These are phyloP conservation scores for Drosophila percnosoma DNA, from an alignment of 2,888 invertebrate genomes.

Conservation along the genomic window DNA sequence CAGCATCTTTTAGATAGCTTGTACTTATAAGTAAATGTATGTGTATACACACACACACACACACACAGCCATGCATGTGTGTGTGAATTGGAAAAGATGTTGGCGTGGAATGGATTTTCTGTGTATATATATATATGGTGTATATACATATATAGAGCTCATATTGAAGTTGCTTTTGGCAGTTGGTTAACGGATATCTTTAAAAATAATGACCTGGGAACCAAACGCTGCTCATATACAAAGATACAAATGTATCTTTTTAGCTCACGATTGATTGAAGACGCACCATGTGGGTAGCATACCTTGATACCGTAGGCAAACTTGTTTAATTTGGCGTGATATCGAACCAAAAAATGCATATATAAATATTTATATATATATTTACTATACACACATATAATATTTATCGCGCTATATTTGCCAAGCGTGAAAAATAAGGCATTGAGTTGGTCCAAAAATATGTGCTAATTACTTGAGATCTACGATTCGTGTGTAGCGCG, in stretches of 20 bases:
- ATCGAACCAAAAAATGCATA: constrained; percentile 24
- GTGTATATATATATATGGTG: constrained; percentile 16
- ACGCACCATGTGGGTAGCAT: constrained; percentile 32
- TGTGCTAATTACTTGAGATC: constrained; percentile 45
- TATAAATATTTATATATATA: constrained; percentile 6
- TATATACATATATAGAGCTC: constrained; percentile 28
- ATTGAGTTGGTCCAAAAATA: constrained; percentile 26
- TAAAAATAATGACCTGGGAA: constrained; percentile 59
- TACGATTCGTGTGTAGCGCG: neutral
- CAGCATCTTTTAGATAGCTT: constrained; percentile 70
- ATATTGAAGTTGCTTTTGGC: constrained; percentile 55
- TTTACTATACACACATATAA: constrained; percentile 6
- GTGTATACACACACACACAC: neutral
- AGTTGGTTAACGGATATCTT: constrained; percentile 58
- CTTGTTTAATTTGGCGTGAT: constrained; percentile 61
- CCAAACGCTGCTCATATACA: constrained; percentile 15
- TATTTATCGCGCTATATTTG: constrained; percentile 25
- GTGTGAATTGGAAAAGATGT: constrained; percentile 47
- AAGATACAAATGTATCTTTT: constrained; percentile 40
- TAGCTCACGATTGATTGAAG: constrained; percentile 29
- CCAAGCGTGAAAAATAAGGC: constrained; percentile 5
- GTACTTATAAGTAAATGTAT: constrained; percentile 28
- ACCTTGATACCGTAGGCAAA: constrained; percentile 40
- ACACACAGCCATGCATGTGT: neutral
- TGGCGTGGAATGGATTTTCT: constrained; percentile 59